Conservation (phyloP, 1,140 invertebrate genomes). For the Heliconius melpomene region DNA sequence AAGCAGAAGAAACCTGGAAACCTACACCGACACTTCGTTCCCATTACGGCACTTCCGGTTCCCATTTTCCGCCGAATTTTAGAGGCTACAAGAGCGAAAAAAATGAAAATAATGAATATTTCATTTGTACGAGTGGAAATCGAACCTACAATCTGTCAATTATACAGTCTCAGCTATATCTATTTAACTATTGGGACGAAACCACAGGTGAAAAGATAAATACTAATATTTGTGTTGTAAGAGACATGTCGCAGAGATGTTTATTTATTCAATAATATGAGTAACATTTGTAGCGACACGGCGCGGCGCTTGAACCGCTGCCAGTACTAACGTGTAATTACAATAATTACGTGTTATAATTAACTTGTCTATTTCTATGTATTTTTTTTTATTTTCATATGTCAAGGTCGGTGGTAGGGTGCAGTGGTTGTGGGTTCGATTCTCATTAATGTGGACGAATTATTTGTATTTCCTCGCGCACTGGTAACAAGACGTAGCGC, state of each 20-base stretch:
- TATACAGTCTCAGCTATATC: no score
- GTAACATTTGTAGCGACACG: slow-evolving; percentile 4
- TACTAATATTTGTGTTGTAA: not conserved
- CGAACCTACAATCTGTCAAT: no score
- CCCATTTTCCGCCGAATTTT: not conserved
- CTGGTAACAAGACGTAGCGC: no score
- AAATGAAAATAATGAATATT: no score
- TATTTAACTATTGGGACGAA: no score
- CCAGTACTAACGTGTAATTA: slow-evolving; percentile 28
- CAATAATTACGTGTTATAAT: slow-evolving; percentile 36
- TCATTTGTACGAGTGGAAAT: no score
- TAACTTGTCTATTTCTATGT: slow-evolving; percentile 15
- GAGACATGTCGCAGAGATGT: not conserved
- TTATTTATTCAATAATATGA: slow-evolving; percentile 20
- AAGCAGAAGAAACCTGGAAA: not conserved
- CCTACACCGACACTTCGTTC: not conserved
- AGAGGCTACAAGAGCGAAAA: no score
- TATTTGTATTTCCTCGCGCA: no score
- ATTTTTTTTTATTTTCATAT: not conserved
- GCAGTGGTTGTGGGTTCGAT: no score
- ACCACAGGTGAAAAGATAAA: no score
- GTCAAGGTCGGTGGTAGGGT: no score
- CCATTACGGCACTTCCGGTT: not conserved
- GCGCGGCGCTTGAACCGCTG: slow-evolving; percentile 33
- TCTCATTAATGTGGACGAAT: no score